phyloP scores from a whole-genome alignment of 1,140 invertebrate species.

The Streblospio benedicti region DNA sequence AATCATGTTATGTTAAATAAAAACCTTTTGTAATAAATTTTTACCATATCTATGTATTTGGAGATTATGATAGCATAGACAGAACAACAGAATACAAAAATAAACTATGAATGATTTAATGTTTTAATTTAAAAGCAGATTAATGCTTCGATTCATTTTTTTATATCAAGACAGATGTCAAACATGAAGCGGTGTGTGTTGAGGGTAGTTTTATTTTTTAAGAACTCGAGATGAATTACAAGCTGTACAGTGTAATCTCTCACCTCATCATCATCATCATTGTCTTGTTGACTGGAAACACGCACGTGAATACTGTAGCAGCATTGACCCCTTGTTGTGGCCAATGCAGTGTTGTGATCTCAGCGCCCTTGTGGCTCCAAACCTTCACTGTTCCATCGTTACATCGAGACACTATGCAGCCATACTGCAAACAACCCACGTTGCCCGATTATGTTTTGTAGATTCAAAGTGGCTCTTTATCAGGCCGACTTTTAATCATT shows the following conservation, averaged over 20 bases:
- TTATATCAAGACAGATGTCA: not conserved
- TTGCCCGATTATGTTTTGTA: too few species aligned
- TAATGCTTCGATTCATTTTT: not conserved
- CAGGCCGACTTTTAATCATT: too few species aligned
- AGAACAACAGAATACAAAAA: too few species aligned
- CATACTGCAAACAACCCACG: too few species aligned
- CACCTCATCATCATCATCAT: not conserved
- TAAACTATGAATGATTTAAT: too few species aligned
- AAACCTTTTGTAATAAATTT: too few species aligned
- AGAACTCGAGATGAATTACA: not conserved
- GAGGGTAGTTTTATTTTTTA: not conserved
- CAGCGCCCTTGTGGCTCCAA: slow-evolving; percentile 44
- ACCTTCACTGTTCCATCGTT: slow-evolving; percentile 40
- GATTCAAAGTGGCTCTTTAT: too few species aligned
- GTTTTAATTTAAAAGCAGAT: too few species aligned
- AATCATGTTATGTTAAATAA: not conserved
- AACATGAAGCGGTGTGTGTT: too few species aligned
- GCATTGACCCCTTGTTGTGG: slow-evolving; percentile 38
- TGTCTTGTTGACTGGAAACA: slow-evolving; percentile 3
- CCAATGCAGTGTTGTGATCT: slow-evolving; percentile 43
- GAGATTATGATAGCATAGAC: too few species aligned
- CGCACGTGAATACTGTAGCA: slow-evolving; percentile 37
- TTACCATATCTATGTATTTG: too few species aligned
- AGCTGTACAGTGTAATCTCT: not conserved
- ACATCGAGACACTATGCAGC: slow-evolving; percentile 40